Base-by-base conservation (phyloP, 2,113 vertebrate species). In the Thomomys bottae region DNA sequence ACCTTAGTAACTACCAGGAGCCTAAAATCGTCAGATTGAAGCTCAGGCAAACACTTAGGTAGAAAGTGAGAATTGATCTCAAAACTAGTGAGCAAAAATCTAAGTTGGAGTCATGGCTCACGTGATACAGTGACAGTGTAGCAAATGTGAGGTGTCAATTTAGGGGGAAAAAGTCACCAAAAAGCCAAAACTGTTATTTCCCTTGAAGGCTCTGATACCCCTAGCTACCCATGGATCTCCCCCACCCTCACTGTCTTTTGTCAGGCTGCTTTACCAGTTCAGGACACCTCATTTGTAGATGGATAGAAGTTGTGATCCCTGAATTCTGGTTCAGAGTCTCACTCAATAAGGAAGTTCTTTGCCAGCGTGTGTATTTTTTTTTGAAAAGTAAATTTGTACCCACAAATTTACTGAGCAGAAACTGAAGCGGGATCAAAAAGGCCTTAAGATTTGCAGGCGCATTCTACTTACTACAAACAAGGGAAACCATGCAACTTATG, bases 361-460 rank as follows among this genome's bases (percentile, higher is more conserved):
- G 10, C 45, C n/a, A 81, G 36, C 28, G 63, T 24, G 30, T n/a
- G 32, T 6, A 54, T 32, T 83, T 23, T 75, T 57, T 84, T 99
- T 76, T 97, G 45, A 97, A 93, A 92, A 98, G 98, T 95, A 98
- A 97, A 64, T 99, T 98, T 84, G 75, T 87, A 21, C 97, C 98
- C 1, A 40, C 97, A n/a, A n/a, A n/a, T n/a, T n/a, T 5, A 45
- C 91, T 28, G 92, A 97, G 24, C 97, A 97, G 80, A 98, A 96
- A 92, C 28, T 87, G 54, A 97, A 97, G 94, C 99, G 99, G 93
- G 98, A 99, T 80, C 87, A 95, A 7, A 98, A 95, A 49, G 45
- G 45, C 45, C n/a, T n/a, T n/a, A 49, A 49, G 45, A 49, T 49
- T 49, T 49, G 14, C 45, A 49, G 45, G 45, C 9, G 14, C 45